These are phyloP conservation scores for Myocastor coypus DNA, from an alignment of 2,113 vertebrate genomes.

Conservation along the genomic window DNA sequence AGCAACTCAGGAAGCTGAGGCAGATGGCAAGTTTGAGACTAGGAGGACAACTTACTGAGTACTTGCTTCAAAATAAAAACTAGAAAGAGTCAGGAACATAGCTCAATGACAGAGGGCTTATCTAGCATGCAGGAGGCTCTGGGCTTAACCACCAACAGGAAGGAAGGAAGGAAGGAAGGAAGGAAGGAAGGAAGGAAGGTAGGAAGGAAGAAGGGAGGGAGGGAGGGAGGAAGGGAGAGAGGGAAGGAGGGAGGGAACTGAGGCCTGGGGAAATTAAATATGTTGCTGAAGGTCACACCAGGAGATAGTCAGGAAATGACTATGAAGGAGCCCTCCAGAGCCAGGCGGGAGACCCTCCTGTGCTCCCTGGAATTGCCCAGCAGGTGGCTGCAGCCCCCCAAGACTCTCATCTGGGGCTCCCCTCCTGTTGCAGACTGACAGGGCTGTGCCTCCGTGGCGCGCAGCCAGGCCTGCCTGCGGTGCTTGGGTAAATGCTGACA, in stretches of 20 bases:
- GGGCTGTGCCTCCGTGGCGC: rapidly evolving
- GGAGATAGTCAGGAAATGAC: background rate
- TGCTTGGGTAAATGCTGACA: background rate
- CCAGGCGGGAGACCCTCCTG: background rate
- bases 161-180: background rate
- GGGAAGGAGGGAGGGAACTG: background rate
- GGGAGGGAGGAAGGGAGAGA: background rate
- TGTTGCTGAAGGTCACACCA: background rate
- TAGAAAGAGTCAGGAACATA: background rate
- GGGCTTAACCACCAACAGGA: background rate
- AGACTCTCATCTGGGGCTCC: background rate
- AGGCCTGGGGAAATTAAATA: background rate
- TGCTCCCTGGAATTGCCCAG: background rate
- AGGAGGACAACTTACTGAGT: background rate
- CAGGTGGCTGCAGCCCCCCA: background rate
- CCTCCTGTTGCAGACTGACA: too few species aligned
- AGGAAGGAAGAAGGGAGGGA: background rate
- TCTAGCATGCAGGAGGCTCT: background rate
- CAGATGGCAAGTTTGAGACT: background rate
- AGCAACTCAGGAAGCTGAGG: background rate
- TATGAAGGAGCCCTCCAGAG: rapidly evolving
- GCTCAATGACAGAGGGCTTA: background rate
- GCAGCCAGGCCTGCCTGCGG: background rate
- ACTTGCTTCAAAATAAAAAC: background rate
- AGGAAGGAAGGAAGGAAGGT: too few species aligned